These are phyloP conservation scores for Acanthopleura granulata DNA, from an alignment of 2,888 invertebrate genomes.

Conservation along the genomic window DNA sequence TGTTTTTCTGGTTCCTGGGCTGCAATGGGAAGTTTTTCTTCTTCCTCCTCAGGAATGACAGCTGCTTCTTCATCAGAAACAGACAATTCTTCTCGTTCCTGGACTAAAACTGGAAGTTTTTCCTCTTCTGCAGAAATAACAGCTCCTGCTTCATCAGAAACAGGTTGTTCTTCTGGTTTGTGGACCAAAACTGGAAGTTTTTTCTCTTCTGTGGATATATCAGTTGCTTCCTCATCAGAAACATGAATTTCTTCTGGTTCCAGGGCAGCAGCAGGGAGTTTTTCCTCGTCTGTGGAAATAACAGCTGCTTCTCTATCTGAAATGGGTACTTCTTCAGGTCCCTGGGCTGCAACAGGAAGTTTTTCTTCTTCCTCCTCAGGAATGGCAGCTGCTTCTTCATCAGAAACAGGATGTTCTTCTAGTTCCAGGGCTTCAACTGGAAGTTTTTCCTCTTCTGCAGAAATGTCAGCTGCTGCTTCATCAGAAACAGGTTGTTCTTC, in stretches of 20 bases:
- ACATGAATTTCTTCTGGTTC: no score
- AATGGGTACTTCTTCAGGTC: not conserved
- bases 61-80: not conserved
- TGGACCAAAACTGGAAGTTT: no score
- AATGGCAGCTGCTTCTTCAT: not conserved
- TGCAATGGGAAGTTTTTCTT: not conserved
- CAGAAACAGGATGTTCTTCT: not conserved
- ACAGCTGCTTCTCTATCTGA: not conserved
- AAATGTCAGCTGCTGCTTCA: no score
- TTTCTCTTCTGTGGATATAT: no score
- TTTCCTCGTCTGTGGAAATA: not conserved
- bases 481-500: no score
- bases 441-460: not conserved
- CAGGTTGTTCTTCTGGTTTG: no score
- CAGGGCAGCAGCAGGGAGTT: no score
- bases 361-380: not conserved
- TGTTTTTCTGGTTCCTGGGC: not conserved
- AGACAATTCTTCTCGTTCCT: not conserved
- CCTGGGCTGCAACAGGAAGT: not conserved
- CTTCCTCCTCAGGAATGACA: not conserved
- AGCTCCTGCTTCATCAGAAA: no score
- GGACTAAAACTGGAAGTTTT: not conserved
- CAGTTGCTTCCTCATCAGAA: no score
- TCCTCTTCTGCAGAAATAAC: not conserved
- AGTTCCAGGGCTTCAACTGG: not conserved